phyloP scores from a whole-genome alignment of 2,113 vertebrate genomes.

The Ictidomys tridecemlineatus region DNA sequence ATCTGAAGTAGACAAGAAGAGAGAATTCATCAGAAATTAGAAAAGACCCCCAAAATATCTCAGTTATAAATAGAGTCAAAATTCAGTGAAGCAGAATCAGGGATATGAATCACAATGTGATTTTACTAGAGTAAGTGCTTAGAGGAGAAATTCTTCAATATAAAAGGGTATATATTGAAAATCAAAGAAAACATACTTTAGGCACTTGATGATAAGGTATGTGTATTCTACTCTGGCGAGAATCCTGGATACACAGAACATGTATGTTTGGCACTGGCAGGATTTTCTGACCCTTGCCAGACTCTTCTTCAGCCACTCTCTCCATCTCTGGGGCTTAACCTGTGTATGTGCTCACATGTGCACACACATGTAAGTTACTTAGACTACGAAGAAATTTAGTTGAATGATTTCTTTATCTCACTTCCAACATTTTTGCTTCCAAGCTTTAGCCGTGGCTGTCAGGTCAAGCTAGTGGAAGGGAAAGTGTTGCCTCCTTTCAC shows the following conservation, averaged over 20 bases:
- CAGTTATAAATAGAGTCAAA: constrained; percentile 70
- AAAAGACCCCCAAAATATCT: constrained; percentile 50
- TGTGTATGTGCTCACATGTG: background rate
- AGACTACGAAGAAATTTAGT: background rate
- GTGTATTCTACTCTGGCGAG: background rate
- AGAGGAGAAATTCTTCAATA: constrained; percentile 55
- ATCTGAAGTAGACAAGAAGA: constrained; percentile 48
- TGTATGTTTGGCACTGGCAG: background rate
- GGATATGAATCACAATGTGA: constrained; percentile 59
- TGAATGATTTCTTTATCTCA: background rate
- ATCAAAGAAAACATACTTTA: constrained; percentile 62
- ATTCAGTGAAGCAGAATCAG: constrained; percentile 64
- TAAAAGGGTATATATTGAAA: constrained; percentile 58
- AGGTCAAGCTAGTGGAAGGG: background rate
- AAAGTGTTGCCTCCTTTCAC: background rate
- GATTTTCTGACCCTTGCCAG: background rate
- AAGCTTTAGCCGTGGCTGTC: background rate
- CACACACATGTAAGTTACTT: background rate
- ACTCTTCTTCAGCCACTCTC: background rate
- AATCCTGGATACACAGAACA: background rate
- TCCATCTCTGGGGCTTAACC: background rate
- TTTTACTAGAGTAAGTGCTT: constrained; percentile 72
- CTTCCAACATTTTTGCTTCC: background rate
- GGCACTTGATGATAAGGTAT: background rate
- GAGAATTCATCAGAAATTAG: constrained; percentile 60